A percentile compares a stretch with the other conserved stretches of the same genome.
Conservation (phyloP, 1,140 invertebrate genomes). For the Cyclina sinensis region DNA sequence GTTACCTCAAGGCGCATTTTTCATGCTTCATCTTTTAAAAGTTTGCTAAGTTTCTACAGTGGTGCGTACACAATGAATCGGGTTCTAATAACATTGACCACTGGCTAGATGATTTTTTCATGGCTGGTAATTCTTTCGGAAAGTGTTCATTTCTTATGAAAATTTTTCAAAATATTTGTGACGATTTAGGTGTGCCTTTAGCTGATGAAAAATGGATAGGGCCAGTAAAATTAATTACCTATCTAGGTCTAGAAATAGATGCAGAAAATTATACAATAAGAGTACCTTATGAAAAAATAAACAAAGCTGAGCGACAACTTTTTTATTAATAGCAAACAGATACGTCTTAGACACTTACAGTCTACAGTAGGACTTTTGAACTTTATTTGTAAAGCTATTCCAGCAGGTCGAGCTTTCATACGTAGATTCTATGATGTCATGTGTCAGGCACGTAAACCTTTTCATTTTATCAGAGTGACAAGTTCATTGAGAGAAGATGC, state of each 20-base stretch:
- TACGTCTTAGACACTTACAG: not conserved
- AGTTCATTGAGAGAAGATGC: too few species aligned
- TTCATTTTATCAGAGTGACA: not conserved
- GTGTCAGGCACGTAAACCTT: not conserved
- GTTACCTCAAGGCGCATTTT: not conserved
- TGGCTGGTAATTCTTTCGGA: not conserved
- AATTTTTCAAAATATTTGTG: not conserved
- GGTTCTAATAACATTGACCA: not conserved
- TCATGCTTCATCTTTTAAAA: not conserved
- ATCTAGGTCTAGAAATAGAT: not conserved
- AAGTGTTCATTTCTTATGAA: not conserved
- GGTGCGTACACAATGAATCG: not conserved
- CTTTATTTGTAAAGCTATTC: slow-evolving; percentile 2
- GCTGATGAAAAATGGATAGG: not conserved
- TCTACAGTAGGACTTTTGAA: not conserved
- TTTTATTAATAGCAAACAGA: not conserved
- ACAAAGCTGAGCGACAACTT: not conserved
- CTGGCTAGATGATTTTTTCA: slow-evolving; percentile 2
- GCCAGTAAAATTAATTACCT: not conserved
- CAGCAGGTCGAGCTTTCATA: not conserved
- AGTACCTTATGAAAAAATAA: not conserved
- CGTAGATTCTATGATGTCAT: not conserved
- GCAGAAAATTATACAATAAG: not conserved
- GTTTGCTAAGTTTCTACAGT: not conserved
- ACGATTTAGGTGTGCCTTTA: not conserved